phyloP scores from a whole-genome alignment of 2,888 invertebrate species.

The Idaea dimidiata region DNA sequence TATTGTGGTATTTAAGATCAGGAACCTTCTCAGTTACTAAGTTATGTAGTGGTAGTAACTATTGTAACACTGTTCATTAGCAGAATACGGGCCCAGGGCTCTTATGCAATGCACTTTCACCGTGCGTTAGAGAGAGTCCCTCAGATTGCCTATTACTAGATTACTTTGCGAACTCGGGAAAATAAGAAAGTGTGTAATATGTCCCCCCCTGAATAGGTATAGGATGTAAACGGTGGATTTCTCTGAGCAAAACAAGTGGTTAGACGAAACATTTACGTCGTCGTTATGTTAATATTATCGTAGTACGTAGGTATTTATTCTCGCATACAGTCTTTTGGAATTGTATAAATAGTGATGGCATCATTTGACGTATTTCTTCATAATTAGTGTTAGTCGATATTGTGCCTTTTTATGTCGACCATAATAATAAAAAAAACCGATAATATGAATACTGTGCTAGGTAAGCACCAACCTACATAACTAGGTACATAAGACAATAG shows the following conservation, averaged over 20 bases:
- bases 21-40: background rate
- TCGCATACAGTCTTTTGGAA: background rate
- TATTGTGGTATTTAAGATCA: background rate
- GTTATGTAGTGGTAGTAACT: background rate
- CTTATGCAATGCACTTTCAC: slow-evolving; percentile 75
- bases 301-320: background rate
- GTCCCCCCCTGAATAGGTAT: slow-evolving; percentile 48
- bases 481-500: too few relatives aligned
- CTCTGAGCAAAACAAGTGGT: slow-evolving; percentile 41
- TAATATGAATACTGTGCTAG: too few relatives aligned
- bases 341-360: background rate
- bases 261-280: slow-evolving; percentile 21
- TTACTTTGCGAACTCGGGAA: slow-evolving; percentile 67
- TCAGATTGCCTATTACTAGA: slow-evolving; percentile 74
- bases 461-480: too few relatives aligned
- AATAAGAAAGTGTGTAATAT: slow-evolving; percentile 67
- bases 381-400: too few relatives aligned
- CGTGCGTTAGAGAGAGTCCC: slow-evolving; percentile 72
- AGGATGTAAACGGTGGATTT: slow-evolving; percentile 46
- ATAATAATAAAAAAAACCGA: too few relatives aligned
- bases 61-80: background rate
- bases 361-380: background rate
- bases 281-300: slow-evolving; percentile 2
- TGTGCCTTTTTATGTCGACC: too few relatives aligned
- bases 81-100: slow-evolving; percentile 38